Percentiles rank a stretch among this genome's conserved stretches.
Evolutionary conservation across 2,113 vertebrate species (phyloP).

Genomic region (Hirundichthys speculiger): DNA sequence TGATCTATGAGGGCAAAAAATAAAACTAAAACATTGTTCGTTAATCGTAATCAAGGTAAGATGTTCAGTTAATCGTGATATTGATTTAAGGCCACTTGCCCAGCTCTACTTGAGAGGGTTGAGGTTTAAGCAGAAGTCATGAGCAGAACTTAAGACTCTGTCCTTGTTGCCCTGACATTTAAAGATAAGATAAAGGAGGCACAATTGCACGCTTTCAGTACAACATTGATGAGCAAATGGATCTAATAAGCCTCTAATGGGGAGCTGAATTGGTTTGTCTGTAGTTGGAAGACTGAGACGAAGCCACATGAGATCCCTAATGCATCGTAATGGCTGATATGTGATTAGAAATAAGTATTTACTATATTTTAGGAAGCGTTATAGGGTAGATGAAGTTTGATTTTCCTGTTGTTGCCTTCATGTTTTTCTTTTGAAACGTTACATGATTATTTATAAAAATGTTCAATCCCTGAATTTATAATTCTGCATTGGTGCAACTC

Average conservation of each 20-base stretch:
- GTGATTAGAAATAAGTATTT: conserved; percentile 35
- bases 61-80: no score
- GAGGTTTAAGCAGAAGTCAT: neutral
- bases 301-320: conserved; percentile 40
- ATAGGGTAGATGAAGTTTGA: neutral
- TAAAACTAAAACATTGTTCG: no score
- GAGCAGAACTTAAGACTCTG: neutral
- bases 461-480: neutral
- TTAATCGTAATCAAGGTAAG: no score
- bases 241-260: conserved; percentile 41
- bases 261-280: conserved; percentile 53
- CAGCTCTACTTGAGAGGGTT: no score
- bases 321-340: conserved; percentile 45
- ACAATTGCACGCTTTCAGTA: neutral
- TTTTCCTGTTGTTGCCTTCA: neutral
- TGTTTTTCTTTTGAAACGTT: neutral
- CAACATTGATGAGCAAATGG: conserved; percentile 40
- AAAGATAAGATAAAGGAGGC: conserved; percentile 5
- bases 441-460: neutral
- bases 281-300: conserved; percentile 42
- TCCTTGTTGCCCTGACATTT: neutral
- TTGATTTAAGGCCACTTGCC: no score
- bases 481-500: neutral
- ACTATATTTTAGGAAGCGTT: conserved; percentile 39
- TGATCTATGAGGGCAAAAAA: no score